Evolutionary conservation across 2,797 vertebrate species (phyloP).

Genomic region (Ateles fusciceps): DNA sequence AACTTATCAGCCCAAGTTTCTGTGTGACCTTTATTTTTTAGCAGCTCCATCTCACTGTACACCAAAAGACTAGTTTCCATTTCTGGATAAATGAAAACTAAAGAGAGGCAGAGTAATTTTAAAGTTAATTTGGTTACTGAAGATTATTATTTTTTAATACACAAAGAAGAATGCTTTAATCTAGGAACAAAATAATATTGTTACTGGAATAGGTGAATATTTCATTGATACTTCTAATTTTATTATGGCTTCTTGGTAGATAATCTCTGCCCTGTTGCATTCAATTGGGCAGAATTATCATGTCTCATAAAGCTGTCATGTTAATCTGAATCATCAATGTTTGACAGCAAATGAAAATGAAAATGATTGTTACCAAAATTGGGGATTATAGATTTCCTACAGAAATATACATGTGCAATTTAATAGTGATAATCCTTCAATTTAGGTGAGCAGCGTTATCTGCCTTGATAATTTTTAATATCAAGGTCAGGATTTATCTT

Average conservation of each 20-base stretch:
- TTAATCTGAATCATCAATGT: constrained; percentile 64
- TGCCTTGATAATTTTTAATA: constrained; percentile 71
- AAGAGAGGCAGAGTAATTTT: not conserved
- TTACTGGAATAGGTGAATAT: constrained; percentile 27
- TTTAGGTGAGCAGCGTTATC: constrained; percentile 66
- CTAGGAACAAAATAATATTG: constrained; percentile 21
- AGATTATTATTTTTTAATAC: constrained; percentile 28
- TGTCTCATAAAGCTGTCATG: constrained; percentile 51
- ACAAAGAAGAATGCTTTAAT: constrained; percentile 22
- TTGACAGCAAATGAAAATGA: constrained; percentile 64
- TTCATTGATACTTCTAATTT: constrained; percentile 42
- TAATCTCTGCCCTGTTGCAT: constrained; percentile 5
- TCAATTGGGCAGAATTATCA: constrained; percentile 16
- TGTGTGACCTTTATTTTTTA: not conserved
- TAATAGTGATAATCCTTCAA: constrained; percentile 69
- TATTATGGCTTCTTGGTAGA: not conserved
- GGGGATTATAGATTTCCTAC: constrained; percentile 61
- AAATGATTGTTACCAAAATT: constrained; percentile 63
- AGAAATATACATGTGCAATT: constrained; percentile 60
- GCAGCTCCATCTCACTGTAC: not conserved
- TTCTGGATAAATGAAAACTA: not conserved
- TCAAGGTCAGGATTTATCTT: constrained; percentile 68
- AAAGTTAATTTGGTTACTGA: not conserved
- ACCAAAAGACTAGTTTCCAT: not conserved
- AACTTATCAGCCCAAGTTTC: not conserved